Conservation (phyloP, 1,140 invertebrate species). For the Helicoverpa armigera region DNA sequence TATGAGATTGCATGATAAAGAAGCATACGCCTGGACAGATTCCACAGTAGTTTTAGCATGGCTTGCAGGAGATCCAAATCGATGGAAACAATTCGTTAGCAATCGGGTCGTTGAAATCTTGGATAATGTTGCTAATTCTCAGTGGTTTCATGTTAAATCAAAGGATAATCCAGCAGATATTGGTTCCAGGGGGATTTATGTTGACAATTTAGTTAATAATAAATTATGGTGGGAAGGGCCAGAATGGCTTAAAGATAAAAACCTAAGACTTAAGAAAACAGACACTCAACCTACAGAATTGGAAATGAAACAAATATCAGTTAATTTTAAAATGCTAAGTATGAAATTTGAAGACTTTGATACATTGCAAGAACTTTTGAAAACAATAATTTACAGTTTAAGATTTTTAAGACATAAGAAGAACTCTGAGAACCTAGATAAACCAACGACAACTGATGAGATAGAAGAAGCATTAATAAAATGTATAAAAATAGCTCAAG, state of each 20-base stretch:
- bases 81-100: slow-evolving; percentile 70
- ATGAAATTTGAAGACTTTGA: slow-evolving; percentile 36
- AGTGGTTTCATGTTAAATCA: slow-evolving; percentile 79
- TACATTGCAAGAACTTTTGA: slow-evolving; percentile 40
- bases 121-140: slow-evolving; percentile 44
- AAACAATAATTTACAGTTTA: slow-evolving; percentile 36
- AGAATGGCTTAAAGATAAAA: slow-evolving; percentile 40
- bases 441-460: slow-evolving; percentile 45
- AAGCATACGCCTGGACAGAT: slow-evolving; percentile 72
- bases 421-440: slow-evolving; percentile 5
- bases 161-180: slow-evolving; percentile 81
- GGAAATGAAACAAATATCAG: slow-evolving; percentile 66
- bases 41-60: slow-evolving; percentile 76
- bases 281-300: slow-evolving; percentile 55
- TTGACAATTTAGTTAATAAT: slow-evolving; percentile 55
- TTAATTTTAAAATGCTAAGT: slow-evolving; percentile 29
- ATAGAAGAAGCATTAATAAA: slow-evolving; percentile 30
- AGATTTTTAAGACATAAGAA: slow-evolving; percentile 48
- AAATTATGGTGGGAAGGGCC: slow-evolving; percentile 75
- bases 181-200: slow-evolving; percentile 70
- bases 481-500: slow-evolving; percentile 51
- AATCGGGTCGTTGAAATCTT: slow-evolving; percentile 77
- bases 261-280: slow-evolving; percentile 18
- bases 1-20: slow-evolving; percentile 52
- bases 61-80: slow-evolving; percentile 63